phyloP scores from a whole-genome alignment of 2,888 invertebrate species.

The Achlya flavicornis region DNA sequence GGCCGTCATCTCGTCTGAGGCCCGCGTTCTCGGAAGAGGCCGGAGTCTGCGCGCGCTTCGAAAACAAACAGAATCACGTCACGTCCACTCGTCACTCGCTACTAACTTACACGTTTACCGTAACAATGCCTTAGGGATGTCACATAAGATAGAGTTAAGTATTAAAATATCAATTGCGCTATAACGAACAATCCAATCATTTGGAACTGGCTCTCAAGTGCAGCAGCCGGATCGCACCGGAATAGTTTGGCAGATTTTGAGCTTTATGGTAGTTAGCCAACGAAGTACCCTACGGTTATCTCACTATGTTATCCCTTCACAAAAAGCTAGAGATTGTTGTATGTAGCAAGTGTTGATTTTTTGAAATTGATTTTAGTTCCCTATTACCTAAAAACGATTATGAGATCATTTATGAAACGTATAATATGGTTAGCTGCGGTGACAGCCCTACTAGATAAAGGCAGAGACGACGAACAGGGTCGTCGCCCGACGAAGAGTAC shows the following conservation, averaged over 20 bases:
- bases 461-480: slow-evolving; percentile 57
- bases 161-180: background rate
- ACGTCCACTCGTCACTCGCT: slow-evolving; percentile 74
- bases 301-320: too few species aligned
- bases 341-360: too few species aligned
- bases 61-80: slow-evolving; percentile 78
- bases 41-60: slow-evolving; percentile 37
- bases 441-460: slow-evolving; percentile 58
- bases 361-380: too few species aligned
- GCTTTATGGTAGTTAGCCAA: background rate
- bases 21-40: slow-evolving; percentile 59
- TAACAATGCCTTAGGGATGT: slow-evolving; percentile 61
- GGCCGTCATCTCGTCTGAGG: slow-evolving; percentile 12
- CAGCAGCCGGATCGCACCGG: too few species aligned
- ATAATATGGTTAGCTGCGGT: background rate
- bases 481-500: slow-evolving; percentile 67
- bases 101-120: slow-evolving; percentile 79
- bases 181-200: background rate
- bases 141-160: slow-evolving; percentile 20
- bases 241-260: background rate
- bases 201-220: background rate
- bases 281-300: too few species aligned
- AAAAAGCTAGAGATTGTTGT: too few species aligned
- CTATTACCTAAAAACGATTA: too few species aligned
- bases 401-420: background rate